Base-by-base conservation (phyloP, 2,888 invertebrate species). In the Drosophila histrio region DNA sequence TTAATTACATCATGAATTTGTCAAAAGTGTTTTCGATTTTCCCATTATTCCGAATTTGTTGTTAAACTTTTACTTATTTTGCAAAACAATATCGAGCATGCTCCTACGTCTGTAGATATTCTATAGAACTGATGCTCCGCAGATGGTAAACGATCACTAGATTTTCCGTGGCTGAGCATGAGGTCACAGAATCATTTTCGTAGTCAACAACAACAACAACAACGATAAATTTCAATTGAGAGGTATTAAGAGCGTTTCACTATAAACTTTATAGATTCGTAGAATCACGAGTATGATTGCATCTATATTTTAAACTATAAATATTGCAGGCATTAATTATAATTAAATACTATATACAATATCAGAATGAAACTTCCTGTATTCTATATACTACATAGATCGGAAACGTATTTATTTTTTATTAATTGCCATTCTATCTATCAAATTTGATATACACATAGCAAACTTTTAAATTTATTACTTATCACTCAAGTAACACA, bases 1-100 rank as follows among this genome's bases (percentile, higher is more conserved):
- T 85, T 85, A 87, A 87, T 87, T 85, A 75, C 79, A 85, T 81
- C 79, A 76, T 75, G 82, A 71, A 72, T 82, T 82, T 85, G 88
- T 81, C 86, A 84, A 84, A 77, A 81, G 67, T 66, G 65, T 36
- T 39, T 56, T 57, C 50, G 24, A 30, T 58, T 58, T 30, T 32
- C 11, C 17, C 1, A 22, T 43, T 15, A 39, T 41, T 24, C 32
- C 7, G 15, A 39, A 8, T 9, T 24, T 39, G 58, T 53, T 36
- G 54, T 41, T 43, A 34, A 46, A 47, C 47, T 30, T 47, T 17
- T 9, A 13, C 19, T 9, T 30, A 36, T 46, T 60, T 59, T 34
- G 59, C 59, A 43, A 53, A 63, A 63, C 60, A 13, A 63, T 63
- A 13, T 66, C 39, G 67, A 61, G 53, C 72, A 69, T 46, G 72